Conservation (phyloP, 2,113 vertebrate species). For the Nanorana parkeri region DNA sequence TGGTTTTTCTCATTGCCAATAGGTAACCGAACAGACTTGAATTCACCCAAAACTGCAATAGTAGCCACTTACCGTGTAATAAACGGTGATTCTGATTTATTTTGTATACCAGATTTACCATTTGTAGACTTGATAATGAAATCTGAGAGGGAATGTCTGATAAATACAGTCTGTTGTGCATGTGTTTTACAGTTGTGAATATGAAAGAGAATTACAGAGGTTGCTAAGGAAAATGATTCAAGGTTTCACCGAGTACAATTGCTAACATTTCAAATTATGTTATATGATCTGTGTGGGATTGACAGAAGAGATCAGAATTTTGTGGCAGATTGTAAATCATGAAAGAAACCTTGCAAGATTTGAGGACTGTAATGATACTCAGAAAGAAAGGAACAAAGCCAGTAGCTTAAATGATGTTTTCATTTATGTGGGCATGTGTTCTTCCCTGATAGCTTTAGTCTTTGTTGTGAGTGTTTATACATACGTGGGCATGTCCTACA, state of each 20-base stretch:
- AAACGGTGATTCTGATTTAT: too few species aligned
- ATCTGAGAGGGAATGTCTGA: not conserved
- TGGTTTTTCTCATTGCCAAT: too few species aligned
- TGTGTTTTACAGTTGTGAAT: conserved; percentile 12
- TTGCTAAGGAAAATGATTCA: conserved; percentile 36
- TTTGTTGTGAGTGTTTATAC: too few species aligned
- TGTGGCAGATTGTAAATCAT: not conserved
- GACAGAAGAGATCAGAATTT: conserved; percentile 4
- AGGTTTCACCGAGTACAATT: conserved; percentile 23
- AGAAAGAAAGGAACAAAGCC: not conserved
- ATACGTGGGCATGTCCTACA: too few species aligned
- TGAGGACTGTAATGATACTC: not conserved
- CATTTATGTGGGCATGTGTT: not conserved
- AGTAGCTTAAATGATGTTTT: not conserved
- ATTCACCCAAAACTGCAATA: too few species aligned
- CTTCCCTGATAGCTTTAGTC: too few species aligned
- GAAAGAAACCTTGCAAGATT: conserved; percentile 2
- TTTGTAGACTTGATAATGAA: not conserved
- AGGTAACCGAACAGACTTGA: too few species aligned
- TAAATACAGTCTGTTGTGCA: not conserved
- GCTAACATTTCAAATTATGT: conserved; percentile 28
- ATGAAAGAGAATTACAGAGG: conserved; percentile 20
- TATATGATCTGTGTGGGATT: conserved; percentile 17
- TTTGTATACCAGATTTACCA: too few species aligned
- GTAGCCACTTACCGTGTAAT: too few species aligned